Conservation (phyloP, 2,888 invertebrate species). For the Zeuzera pyrina region DNA sequence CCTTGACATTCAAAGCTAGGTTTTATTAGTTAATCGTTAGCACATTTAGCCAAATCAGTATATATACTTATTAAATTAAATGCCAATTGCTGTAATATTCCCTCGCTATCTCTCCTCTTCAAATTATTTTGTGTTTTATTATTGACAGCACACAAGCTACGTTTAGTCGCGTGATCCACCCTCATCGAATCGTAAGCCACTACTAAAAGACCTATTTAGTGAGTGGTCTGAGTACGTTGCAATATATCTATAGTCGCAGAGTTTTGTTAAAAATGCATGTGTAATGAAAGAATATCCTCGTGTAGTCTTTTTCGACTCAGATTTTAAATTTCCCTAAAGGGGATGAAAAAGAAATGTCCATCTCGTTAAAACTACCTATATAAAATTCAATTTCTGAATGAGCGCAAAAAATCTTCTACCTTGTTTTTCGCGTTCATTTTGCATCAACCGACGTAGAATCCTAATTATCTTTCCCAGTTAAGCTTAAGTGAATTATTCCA, state of each 20-base stretch:
- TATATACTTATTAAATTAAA: too few relatives aligned
- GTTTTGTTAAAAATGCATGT: too few relatives aligned
- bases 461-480: conserved; percentile 73
- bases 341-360: conserved; percentile 44
- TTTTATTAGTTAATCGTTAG: too few relatives aligned
- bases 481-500: conserved; percentile 72
- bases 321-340: too few relatives aligned
- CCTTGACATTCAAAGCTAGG: too few relatives aligned
- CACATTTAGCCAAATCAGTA: too few relatives aligned
- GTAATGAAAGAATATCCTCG: too few relatives aligned
- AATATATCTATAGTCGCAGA: too few relatives aligned
- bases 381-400: conserved; percentile 71
- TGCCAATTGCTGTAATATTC: too few relatives aligned
- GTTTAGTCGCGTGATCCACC: conserved; percentile 63
- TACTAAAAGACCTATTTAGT: conserved; percentile 55
- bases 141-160: conserved; percentile 68
- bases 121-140: conserved; percentile 62
- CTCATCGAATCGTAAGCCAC: conserved; percentile 55
- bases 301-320: too few relatives aligned
- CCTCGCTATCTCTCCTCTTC: too few relatives aligned
- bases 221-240: conserved; percentile 40
- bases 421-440: conserved; percentile 70
- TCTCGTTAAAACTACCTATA: conserved; percentile 69
- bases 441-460: conserved; percentile 70
- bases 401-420: conserved; percentile 65